Conservation (phyloP, 2,888 invertebrate genomes). For the Strigamia transsilvanica region DNA sequence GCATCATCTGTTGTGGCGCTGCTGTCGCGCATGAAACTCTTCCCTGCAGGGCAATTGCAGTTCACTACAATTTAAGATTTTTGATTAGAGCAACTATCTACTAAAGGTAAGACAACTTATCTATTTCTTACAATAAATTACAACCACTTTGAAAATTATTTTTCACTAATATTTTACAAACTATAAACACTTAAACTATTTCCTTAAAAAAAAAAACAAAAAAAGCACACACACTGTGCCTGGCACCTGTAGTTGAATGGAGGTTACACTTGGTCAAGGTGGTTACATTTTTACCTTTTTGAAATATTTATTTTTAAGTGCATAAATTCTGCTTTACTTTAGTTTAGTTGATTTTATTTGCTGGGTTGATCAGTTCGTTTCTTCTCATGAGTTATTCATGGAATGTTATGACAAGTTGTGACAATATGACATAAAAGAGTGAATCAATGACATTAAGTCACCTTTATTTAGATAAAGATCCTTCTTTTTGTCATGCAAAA, state of each 20-base stretch:
- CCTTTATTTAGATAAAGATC: background rate
- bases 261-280: conserved; percentile 39
- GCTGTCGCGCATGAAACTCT: background rate
- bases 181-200: background rate
- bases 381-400: background rate
- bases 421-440: background rate
- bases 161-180: background rate
- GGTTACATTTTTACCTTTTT: background rate
- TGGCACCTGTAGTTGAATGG: conserved; percentile 27
- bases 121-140: background rate
- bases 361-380: background rate
- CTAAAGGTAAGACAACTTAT: background rate
- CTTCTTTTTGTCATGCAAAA: background rate
- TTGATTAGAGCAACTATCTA: background rate
- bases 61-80: background rate
- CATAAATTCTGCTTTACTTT: background rate
- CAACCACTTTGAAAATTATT: background rate
- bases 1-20: background rate
- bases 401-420: background rate
- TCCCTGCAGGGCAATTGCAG: conserved; percentile 11
- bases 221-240: background rate
- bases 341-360: background rate
- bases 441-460: background rate
- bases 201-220: background rate
- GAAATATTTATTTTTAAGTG: background rate